These are phyloP conservation scores for Neoitamus cyanurus DNA, from an alignment of 2,888 invertebrate species.

Conservation along the genomic window DNA sequence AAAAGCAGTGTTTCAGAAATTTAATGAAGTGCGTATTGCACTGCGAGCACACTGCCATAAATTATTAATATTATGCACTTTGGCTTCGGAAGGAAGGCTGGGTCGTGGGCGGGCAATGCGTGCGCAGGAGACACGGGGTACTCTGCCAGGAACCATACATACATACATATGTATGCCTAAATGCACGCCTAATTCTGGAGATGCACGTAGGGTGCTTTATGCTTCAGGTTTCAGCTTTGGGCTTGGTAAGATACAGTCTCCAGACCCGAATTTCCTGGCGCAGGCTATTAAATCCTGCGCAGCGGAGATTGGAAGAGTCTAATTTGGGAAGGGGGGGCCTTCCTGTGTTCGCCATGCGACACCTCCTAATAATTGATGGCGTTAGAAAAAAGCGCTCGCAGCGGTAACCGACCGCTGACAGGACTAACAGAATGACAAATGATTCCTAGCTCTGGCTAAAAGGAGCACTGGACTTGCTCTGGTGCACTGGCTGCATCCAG, in stretches of 20 bases:
- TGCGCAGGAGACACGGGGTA: background rate
- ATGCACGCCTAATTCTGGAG: background rate
- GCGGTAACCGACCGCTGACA: constrained; percentile 11
- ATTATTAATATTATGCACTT: constrained; percentile 8
- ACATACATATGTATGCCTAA: background rate
- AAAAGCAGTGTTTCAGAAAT: constrained; percentile 42
- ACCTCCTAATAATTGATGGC: background rate
- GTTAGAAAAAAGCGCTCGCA: constrained; percentile 10
- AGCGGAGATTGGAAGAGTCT: background rate
- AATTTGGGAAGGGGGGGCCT: background rate
- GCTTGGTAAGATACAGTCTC: background rate
- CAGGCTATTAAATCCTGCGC: background rate
- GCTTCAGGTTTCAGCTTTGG: background rate
- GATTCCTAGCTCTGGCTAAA: background rate
- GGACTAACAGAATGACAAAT: constrained; percentile 39
- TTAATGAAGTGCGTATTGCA: constrained; percentile 53
- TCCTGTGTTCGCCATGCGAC: background rate
- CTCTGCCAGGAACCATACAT: background rate
- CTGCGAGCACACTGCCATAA: constrained; percentile 47
- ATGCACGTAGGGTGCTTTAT: background rate
- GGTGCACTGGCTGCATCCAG: background rate
- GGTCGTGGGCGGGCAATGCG: background rate
- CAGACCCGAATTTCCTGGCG: background rate
- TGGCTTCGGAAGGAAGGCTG: background rate
- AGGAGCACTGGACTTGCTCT: background rate